Percentiles rank a stretch among this genome's conserved stretches.
phyloP scores from a whole-genome alignment of 2,888 invertebrate genomes.

The Athalia circularis region DNA sequence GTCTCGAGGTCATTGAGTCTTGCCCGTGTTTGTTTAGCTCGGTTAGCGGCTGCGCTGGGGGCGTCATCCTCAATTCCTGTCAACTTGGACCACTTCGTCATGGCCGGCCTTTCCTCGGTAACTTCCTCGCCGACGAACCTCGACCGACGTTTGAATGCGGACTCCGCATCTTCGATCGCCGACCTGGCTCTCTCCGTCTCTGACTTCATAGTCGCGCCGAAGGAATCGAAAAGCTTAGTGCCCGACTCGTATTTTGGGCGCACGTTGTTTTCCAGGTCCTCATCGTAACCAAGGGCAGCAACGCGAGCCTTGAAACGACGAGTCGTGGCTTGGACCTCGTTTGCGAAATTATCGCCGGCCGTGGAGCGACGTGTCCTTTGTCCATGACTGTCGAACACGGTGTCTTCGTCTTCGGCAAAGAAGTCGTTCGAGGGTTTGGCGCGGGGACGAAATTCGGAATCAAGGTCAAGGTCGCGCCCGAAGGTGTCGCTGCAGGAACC shows the following conservation, averaged over 20 bases:
- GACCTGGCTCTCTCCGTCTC: conserved; percentile 58
- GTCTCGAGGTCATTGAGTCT: conserved; percentile 84
- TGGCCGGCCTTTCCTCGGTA: conserved; percentile 75
- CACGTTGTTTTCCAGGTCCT: conserved; percentile 80
- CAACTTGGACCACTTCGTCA: conserved; percentile 82
- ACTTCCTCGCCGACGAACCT: conserved; percentile 61
- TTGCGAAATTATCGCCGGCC: conserved; percentile 73
- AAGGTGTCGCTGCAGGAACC: conserved; percentile 66
- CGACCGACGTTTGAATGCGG: conserved; percentile 75
- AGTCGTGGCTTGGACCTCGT: conserved; percentile 73
- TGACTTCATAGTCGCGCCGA: conserved; percentile 72
- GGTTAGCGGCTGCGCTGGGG: conserved; percentile 77
- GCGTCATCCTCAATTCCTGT: conserved; percentile 67
- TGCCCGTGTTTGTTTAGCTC: conserved; percentile 82
- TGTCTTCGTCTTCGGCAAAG: conserved; percentile 74
- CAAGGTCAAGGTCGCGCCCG: conserved; percentile 69
- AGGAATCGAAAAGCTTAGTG: conserved; percentile 80
- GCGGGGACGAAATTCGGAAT: conserved; percentile 66
- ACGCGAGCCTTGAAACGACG: conserved; percentile 75
- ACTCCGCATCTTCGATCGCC: conserved; percentile 76
- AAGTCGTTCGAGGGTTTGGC: conserved; percentile 57
- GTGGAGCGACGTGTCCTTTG: conserved; percentile 71
- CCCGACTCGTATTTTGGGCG: conserved; percentile 78
- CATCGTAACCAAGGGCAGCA: conserved; percentile 79
- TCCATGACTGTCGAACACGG: conserved; percentile 80